Base-by-base conservation (phyloP, 1,140 invertebrate genomes). In the Polypedilum pembai region DNA sequence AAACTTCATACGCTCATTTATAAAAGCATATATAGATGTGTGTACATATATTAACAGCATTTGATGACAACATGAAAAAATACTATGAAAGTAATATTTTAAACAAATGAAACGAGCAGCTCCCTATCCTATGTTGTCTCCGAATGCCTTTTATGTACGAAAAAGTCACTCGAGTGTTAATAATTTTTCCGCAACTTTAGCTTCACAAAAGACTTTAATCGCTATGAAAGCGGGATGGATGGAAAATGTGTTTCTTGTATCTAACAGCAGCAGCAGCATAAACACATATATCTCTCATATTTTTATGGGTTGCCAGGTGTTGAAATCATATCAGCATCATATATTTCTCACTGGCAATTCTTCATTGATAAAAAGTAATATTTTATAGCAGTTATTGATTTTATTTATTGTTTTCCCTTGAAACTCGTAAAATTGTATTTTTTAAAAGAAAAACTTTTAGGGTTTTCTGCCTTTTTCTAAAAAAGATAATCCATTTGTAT, bases 101-200 rank as follows among this genome's bases (percentile, higher is more conserved):
- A 56, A 56, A 56, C 45, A 56, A 56, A 56, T 56, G 12, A 56
- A 56, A 56, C 45, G 45, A 56, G 45, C 45, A 56, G 45, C 45
- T 56, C 45, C 45, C 45, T 56, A 56, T 56, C 45, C n/a, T 12
- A 33, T 33, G 12, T 56, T 56, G 45, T 56, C 45, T 56, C 45
- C 45, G 45, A 33, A 33, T 33, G 24, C 24, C 24, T 69, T 69
- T 21, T 69, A 69, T 69, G 20, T 21, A 69, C 10, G 65, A 69
- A 69, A 69, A 20, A 69, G 17, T 69, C 65, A 69, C 17, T 69
- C 15, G 65, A 69, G 65, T 69, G 65, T 69, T 69, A 69, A 69
- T 69, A 69, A 69, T 69, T 69, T 69, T 69, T 69, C 65, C 65
- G 65, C 65, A 69, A 69, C 65, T 69, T 69, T 69, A 69, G 20